Evolutionary conservation across 2,888 invertebrate species (phyloP), one percentile per base, ranked within the genome.

Genomic region (Gisinianus flammeolus): DNA sequence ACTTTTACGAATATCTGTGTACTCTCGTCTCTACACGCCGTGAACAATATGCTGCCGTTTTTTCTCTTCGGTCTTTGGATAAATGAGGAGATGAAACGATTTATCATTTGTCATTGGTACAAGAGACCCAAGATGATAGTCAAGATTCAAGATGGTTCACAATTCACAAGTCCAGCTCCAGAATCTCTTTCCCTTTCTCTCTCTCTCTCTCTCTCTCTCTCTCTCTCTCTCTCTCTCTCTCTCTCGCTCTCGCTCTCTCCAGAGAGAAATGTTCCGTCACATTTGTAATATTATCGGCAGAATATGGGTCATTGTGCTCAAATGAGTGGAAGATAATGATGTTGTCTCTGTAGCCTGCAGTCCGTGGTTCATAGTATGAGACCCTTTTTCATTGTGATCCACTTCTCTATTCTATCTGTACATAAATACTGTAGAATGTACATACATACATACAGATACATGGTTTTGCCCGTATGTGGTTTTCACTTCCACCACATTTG

Each of bases 241-340:
- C n/a, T n/a, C n/a, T n/a, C n/a, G n/a, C n/a, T n/a, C n/a, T n/a
- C n/a, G n/a, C n/a, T n/a, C n/a, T n/a, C n/a, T n/a, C n/a, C n/a
- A 33, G 68, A 33, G 35, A 58, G 26, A 6, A 28, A 52, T 56
- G 78, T 54, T 66, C 35, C 68, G 56, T 35, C n/a, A 35, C 68
- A 67, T 67, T 58, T 10, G 68, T 16, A 70, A 70, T 70, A 69
- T 35, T 24, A 26, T 44, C 24, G 66, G 44, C 12, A 35, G 74
- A 74, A 76, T 70, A 70, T 80, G 78, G 80, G 80, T 78, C 78
- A 80, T 78, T 78, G 80, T 78, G 80, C 68, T 71, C 73, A 76
- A 78, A 76, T 67, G 78, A 75, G 79, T 78, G 79, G 79, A 78
- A 80, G 78, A 80, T 80, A 80, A 80, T 80, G 75, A 76, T 77